Evolutionary conservation across 1,140 invertebrate genomes (phyloP), one percentile per base, ranked within the genome.

Genomic region (Drosophila ambigua): DNA sequence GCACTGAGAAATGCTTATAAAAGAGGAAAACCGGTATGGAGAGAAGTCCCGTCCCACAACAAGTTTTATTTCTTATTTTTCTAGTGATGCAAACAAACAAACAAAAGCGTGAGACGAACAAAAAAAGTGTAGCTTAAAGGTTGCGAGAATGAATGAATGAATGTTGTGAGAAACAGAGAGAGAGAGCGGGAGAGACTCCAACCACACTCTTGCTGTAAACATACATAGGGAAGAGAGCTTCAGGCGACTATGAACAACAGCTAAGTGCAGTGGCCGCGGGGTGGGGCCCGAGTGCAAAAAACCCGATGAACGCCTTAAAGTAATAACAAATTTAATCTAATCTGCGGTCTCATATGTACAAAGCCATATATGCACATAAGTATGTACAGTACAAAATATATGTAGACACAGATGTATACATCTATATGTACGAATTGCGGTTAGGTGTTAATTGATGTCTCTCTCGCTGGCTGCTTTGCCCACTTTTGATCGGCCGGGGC

Each of bases 251-350:
- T 62, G 57, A 39, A 39, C 11, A 28, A 28, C 26, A 13, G 11
- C 35, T 39, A 11, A 39, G 35, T 39, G 35, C 35, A 39, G 35
- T 39, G 35, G 31, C 11, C 13, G 28, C 59, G 77, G 67, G 79
- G 76, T 57, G 62, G 57, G 65, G 55, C 64, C 35, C 20, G 13
- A 49, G 24, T 53, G 49, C 46, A 52, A 51, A 59, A 43, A 71
- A 20, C 59, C 23, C 71, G 45, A 49, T 59, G 64, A 78, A 64
- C 67, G 78, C 69, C 78, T 85, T 85, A 46, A 75, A 87, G 82
- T 87, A 85, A 85, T 74, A 78, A 85, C 78, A 78, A 75, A 82
- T 82, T 82, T 85, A 85, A 85, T 85, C 81, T 85, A 85, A 85
- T 87, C 81, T 87, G 82, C 58, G 63, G 77, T 80, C 74, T 68